Evolutionary conservation across 2,888 invertebrate species (phyloP).

Genomic region (Drosophila ochracea): DNA sequence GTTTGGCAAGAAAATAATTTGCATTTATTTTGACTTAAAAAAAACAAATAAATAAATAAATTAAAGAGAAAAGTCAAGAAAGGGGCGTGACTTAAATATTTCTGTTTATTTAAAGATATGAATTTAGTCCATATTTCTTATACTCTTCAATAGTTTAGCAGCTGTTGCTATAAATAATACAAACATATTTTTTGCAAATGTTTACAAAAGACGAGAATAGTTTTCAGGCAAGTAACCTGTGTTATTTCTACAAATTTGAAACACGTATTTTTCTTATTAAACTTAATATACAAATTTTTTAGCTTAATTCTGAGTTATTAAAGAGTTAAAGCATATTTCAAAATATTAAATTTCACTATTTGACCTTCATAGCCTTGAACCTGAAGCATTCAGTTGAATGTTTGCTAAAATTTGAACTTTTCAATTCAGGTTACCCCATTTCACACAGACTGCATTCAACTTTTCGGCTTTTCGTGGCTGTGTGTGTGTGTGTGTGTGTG

Average conservation of each 20-base stretch:
- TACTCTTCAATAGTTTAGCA: background rate
- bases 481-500: slow-evolving; percentile 17
- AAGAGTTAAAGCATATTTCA: background rate
- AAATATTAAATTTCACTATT: background rate
- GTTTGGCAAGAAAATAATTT: slow-evolving; percentile 34
- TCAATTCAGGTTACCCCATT: slow-evolving; percentile 1
- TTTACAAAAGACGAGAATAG: background rate
- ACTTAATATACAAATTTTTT: background rate
- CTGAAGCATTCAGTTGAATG: background rate
- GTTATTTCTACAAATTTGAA: background rate
- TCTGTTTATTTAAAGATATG: too few species aligned
- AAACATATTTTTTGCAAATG: background rate
- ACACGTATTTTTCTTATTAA: background rate
- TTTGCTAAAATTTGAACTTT: background rate
- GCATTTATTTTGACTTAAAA: slow-evolving; percentile 21
- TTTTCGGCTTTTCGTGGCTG: slow-evolving; percentile 29
- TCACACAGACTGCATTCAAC: slow-evolving; percentile 26
- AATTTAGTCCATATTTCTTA: background rate
- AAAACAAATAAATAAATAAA: background rate
- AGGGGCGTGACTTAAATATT: background rate
- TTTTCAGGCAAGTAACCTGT: background rate
- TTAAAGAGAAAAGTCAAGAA: background rate
- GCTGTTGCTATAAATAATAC: background rate
- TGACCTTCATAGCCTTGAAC: background rate
- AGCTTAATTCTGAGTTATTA: background rate